Evolutionary conservation across 2,888 invertebrate genomes (phyloP).

Genomic region (Cylindroiulus punctatus): DNA sequence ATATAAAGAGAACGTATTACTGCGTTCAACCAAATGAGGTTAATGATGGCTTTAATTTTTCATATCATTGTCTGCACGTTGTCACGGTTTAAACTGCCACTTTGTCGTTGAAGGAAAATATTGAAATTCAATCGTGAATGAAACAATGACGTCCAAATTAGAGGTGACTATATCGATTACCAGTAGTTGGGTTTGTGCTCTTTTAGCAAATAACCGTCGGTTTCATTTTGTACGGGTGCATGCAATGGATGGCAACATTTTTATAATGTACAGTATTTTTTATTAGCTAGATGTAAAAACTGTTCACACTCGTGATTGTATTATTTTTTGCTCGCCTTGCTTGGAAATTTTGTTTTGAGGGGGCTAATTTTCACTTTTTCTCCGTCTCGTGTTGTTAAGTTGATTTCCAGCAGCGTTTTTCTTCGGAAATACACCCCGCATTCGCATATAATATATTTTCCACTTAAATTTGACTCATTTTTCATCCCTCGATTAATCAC

Average conservation of each 20-base stretch:
- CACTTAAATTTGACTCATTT: constrained; percentile 24
- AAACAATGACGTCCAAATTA: no score
- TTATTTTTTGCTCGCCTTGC: not conserved
- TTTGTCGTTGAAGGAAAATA: not conserved
- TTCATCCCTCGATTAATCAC: constrained; percentile 44
- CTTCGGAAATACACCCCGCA: not conserved
- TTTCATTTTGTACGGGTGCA: no score
- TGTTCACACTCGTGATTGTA: not conserved
- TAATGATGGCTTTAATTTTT: not conserved
- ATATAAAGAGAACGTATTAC: not conserved
- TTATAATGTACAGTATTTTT: no score
- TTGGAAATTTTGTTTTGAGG: not conserved
- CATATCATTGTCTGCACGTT: not conserved
- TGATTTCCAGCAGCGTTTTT: not conserved
- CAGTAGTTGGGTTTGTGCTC: no score
- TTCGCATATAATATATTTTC: not conserved
- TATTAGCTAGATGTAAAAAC: not conserved
- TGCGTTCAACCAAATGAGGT: not conserved
- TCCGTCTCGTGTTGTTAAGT: not conserved
- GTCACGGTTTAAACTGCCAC: not conserved
- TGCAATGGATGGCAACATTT: not conserved
- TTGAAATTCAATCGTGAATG: no score
- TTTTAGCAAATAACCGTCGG: no score
- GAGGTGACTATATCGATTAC: no score
- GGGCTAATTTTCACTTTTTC: constrained; percentile 18